Conservation (phyloP, 2,113 vertebrate species). For the Dasypus novemcinctus region DNA sequence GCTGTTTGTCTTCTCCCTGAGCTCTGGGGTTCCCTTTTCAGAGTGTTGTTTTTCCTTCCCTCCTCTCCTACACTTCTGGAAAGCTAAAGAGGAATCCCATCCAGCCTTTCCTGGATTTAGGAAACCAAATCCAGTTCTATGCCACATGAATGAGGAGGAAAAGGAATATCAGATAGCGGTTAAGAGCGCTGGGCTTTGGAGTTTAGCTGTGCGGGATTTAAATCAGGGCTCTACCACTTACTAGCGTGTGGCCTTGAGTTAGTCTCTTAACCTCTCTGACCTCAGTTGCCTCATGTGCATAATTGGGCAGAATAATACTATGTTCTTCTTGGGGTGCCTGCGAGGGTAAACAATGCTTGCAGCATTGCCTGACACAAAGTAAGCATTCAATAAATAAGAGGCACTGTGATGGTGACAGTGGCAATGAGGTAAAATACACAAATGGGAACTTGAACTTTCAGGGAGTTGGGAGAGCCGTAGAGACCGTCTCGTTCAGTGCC, state of each 20-base stretch:
- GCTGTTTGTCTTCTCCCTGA: background rate
- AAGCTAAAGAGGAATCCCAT: background rate
- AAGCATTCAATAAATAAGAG: background rate
- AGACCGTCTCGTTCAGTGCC: background rate
- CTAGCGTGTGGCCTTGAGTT: slow-evolving; percentile 14
- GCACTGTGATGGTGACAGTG: background rate
- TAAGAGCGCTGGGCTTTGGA: background rate
- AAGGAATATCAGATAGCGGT: background rate
- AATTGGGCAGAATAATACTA: background rate
- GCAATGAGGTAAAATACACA: background rate
- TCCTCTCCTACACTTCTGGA: background rate
- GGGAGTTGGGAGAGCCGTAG: background rate
- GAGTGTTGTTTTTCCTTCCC: background rate
- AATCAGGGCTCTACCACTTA: background rate
- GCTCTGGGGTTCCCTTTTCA: background rate
- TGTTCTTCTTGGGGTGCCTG: background rate
- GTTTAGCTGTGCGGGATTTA: background rate
- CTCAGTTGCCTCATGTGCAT: background rate
- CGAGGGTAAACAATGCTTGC: background rate
- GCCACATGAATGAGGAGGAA: background rate
- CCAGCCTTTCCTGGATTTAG: background rate
- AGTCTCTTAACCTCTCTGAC: background rate
- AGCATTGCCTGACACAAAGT: background rate
- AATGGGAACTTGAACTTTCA: background rate
- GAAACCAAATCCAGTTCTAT: background rate